Percentiles rank a stretch among this genome's conserved stretches.
Evolutionary conservation across 2,888 invertebrate genomes (phyloP).

Genomic region (Athalia cordata): DNA sequence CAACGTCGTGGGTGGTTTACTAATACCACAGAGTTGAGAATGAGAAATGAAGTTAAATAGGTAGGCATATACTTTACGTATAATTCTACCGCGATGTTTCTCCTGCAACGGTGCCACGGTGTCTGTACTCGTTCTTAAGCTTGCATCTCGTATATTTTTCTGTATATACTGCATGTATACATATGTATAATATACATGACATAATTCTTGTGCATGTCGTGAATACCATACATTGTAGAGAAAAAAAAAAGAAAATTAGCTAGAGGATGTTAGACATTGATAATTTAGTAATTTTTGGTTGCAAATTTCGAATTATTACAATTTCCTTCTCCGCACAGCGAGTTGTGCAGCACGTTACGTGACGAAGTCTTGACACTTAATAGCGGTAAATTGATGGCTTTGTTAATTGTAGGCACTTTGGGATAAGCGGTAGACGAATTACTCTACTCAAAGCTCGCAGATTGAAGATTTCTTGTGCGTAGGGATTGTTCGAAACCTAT

Average conservation of each 20-base stretch:
- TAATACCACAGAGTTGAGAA: slow-evolving; percentile 2
- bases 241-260: no score
- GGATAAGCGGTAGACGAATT: neutral
- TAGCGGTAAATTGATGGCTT: neutral
- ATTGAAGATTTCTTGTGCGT: neutral
- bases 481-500: slow-evolving; percentile 21
- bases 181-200: no score
- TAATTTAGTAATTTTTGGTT: no score
- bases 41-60: neutral
- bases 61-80: neutral
- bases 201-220: no score
- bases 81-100: neutral
- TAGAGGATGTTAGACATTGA: no score
- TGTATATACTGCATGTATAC: no score
- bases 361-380: neutral
- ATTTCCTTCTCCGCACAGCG: no score
- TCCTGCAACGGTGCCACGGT: no score
- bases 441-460: neutral
- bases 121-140: no score
- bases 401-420: neutral
- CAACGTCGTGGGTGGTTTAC: slow-evolving; percentile 29
- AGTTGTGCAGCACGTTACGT: neutral
- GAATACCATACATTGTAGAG: no score
- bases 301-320: no score
- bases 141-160: no score